Base-by-base conservation (phyloP, 2,113 vertebrate genomes). In the Oxygymnocypris stewartii region DNA sequence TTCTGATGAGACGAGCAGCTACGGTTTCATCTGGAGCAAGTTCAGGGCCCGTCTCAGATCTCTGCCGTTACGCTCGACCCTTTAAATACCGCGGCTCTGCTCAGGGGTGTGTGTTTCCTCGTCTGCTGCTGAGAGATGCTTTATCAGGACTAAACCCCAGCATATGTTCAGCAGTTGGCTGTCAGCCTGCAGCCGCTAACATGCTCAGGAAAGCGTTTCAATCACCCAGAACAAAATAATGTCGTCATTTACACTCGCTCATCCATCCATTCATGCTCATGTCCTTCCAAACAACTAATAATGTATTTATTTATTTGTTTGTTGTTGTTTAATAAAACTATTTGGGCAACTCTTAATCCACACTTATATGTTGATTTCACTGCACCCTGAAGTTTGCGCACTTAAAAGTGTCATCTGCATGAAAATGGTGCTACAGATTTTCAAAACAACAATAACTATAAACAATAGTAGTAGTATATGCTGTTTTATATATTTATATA, bases 21-120 rank as follows among this genome's bases (percentile, higher is more conserved):
- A 91, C 91, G 92, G 91, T 94, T 93, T 94, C 92, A 93, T 93
- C 92, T 92, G 91, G 89, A 93, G 92, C 92, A 93, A 94, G 91
- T 93, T 93, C 94, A 94, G 92, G 93, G 93, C 91, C 90, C 90
- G 92, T 93, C 91, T 91, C 92, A 80, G 31, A 59, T 35, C 12
- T 61, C 57, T n/a, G 20, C 23, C 57, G 1, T 61, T 10, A n/a
- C 23, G 0, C 57, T 40, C 78, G 12, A 37, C 78, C 78, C 57
- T 80, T 42, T 42, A 80, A 42, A 63, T 42, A 16, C 37, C 11
- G n/a, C 13, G 5, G 20, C 20, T 42, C 37, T 10, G 42, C 71
- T 74, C 35, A 37, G 16, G 16, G 67, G 31, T 37, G 18, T 20
- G 31, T 35, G 7, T 71, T 71, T 7, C 7, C 67, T 71, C 16